Evolutionary conservation across 2,797 vertebrate genomes (phyloP), one percentile per base, ranked within the genome.

Genomic region (Platyrinchus mystaceus): DNA sequence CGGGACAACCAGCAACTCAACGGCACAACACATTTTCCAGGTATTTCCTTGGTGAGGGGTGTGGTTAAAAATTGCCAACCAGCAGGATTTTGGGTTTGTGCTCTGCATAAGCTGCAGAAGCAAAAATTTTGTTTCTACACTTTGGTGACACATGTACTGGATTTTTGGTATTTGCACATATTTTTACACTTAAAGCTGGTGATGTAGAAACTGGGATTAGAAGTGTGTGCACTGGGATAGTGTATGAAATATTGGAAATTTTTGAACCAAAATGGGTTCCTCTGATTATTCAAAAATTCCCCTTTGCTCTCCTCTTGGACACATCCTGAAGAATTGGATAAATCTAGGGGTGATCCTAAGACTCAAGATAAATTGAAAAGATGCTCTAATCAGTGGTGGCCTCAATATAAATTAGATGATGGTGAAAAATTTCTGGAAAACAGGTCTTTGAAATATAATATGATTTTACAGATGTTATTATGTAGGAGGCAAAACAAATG

Each of bases 1-100:
- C 0, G 0, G 52, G 14, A 34, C 76, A 24, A 3, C 4, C 49
- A 4, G 27, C 1, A 19, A 0, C 44, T n/a, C 52, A 2, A 2
- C 2, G 11, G 37, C 68, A 73, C 59, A 50, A 3, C 34, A 26
- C 12, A 2, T 32, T 4, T 22, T 1, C 2, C 41, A 27, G 62
- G 22, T 2, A 6, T 53, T 55, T 36, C 34, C 22, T 34, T 0
- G 0, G 3, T 9, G 30, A 26, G 22, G 12, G 34, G 24, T 10
- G 5, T 6, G 39, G 21, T 4, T 68, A 69, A 36, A 34, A 81
- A 55, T 27, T 3, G 10, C 62, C 34, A 27, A 22, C 26, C 21
- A 41, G 15, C 4, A 47, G 26, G 22, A 62, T 15, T 68, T 53
- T 0, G 53, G 34, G 12, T 1, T 5, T 68, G 34, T 47, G 21